Base-by-base conservation (phyloP, 2,797 vertebrate genomes). In the Vireo griseus region DNA sequence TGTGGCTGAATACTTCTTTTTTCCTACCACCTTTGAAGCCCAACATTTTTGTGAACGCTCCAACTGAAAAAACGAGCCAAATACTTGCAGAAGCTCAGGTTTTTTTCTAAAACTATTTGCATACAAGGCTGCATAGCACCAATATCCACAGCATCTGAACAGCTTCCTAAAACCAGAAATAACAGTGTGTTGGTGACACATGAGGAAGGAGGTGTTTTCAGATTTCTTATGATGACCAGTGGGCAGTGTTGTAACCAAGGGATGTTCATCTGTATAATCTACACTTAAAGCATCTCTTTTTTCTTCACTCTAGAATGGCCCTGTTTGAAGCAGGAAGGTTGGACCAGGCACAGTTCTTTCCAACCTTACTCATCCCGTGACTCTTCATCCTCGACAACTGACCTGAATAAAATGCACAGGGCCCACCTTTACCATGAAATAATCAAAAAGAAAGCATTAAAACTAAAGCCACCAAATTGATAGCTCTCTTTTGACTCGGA, bases 101-200 rank as follows among this genome's bases (percentile, higher is more conserved):
- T 51, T 3, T 37, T 87, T 40, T 28, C 18, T 48, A 6, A 66
- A 76, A 40, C 6, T 52, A 19, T 71, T 77, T 74, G 15, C 15
- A 12, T 39, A 9, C 7, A 45, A 20, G 26, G 1, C 9, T 50
- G 16, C 9, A 3, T 4, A 44, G 5, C 12, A n/a, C 4, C 15
- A 54, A 51, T 15, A 8, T 48, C 9, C 1, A 2, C 1, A 4
- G 16, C n/a, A n/a, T 6, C 22, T 63, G 55, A 85, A 47, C 6
- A 71, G 2, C n/a, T 79, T 18, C 5, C 8, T 55, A 77, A 78
- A 76, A 73, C 11, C 10, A 80, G 40, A 83, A 88, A 74, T 19
- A 62, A 44, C 1, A 51, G 0, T 48, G 2, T 66, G 17, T n/a
- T 13, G 16, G 9, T 44, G 35, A 40, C 14, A 18, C 3, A 9